A percentile compares a stretch with the other conserved stretches of the same genome.
Conservation (phyloP, 2,797 vertebrate genomes). For the Zenarchopterus dispar region DNA sequence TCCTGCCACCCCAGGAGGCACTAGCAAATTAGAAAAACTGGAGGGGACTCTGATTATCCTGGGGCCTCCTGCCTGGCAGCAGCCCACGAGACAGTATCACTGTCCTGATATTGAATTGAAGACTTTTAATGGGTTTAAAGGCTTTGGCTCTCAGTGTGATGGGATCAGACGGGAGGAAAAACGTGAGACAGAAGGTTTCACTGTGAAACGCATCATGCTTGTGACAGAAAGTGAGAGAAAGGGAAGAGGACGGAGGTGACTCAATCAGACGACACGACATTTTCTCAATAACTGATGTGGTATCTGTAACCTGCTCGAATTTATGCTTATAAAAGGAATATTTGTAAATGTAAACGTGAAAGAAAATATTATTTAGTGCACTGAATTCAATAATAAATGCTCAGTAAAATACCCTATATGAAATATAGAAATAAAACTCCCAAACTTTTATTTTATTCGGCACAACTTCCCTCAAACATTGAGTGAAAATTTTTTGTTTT, state of each 20-base stretch:
- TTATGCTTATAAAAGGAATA: too few relatives aligned
- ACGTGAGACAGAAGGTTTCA: constrained; percentile 34
- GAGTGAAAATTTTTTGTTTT: background rate
- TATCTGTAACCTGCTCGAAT: too few relatives aligned
- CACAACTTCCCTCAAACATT: too few relatives aligned
- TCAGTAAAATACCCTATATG: too few relatives aligned
- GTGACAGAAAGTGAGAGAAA: constrained; percentile 4
- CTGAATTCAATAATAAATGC: too few relatives aligned
- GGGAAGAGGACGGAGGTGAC: constrained; percentile 3
- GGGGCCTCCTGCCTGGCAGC: constrained; percentile 36
- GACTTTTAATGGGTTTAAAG: constrained; percentile 68
- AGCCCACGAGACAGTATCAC: constrained; percentile 43
- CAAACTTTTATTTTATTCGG: too few relatives aligned
- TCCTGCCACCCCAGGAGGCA: constrained; percentile 41
- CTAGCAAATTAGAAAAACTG: constrained; percentile 58
- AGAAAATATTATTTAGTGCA: too few relatives aligned
- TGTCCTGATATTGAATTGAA: constrained; percentile 66
- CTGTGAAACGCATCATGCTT: background rate
- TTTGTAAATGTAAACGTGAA: too few relatives aligned
- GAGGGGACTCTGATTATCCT: constrained; percentile 67
- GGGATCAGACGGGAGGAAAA: constrained; percentile 62
- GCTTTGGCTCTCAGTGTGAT: constrained; percentile 60
- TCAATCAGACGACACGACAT: background rate
- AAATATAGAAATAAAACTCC: too few relatives aligned
- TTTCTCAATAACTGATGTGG: constrained; percentile 12